Conservation (phyloP, 2,797 vertebrate species). For the Rhinella marina region DNA sequence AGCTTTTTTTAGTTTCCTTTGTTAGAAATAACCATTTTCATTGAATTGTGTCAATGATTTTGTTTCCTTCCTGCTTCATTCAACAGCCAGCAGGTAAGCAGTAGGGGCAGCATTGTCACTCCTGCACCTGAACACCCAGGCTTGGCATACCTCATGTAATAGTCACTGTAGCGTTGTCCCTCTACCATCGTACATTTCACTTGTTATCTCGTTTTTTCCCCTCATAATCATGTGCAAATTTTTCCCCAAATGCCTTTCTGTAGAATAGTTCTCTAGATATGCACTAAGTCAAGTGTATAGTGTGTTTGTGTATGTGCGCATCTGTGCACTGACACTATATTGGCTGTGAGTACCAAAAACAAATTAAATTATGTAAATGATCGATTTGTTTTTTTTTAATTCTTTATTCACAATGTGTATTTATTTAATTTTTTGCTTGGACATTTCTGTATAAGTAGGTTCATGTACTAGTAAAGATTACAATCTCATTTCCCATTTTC, state of each 20-base stretch:
- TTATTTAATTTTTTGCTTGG: background rate
- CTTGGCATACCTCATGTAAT: constrained; percentile 55
- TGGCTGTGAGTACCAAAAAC: background rate
- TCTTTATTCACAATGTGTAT: background rate
- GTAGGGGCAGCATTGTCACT: constrained; percentile 54
- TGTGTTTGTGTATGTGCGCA: constrained; percentile 2
- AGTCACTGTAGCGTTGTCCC: constrained; percentile 44
- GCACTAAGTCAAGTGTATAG: background rate
- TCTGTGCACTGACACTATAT: background rate
- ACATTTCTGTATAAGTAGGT: background rate
- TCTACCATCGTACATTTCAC: constrained; percentile 24
- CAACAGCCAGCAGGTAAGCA: constrained; percentile 59
- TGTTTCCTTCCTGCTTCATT: constrained; percentile 61
- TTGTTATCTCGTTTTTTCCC: constrained; percentile 3
- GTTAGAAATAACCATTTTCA: constrained; percentile 48
- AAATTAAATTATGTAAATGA: background rate
- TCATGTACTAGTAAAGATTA: background rate
- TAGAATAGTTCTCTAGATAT: background rate
- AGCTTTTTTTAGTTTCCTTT: constrained; percentile 45
- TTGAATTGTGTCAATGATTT: constrained; percentile 58
- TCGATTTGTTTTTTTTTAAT: background rate
- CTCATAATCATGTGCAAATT: constrained; percentile 27
- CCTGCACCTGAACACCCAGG: constrained; percentile 59
- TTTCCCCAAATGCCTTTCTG: constrained; percentile 35
- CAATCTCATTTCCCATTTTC: background rate